These are phyloP conservation scores for Melanotus villosus DNA, from an alignment of 2,888 invertebrate genomes.

Conservation along the genomic window DNA sequence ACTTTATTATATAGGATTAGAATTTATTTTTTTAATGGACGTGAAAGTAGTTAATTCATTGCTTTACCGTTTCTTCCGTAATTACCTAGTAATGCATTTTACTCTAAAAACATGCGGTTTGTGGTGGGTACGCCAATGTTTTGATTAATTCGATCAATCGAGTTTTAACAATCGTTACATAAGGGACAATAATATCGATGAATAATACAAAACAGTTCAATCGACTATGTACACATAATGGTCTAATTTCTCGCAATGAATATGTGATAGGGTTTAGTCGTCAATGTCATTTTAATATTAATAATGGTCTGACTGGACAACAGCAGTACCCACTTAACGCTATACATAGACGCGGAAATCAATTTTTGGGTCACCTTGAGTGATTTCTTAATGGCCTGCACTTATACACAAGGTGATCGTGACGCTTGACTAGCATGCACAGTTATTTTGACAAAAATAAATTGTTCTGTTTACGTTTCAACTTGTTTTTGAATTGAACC, in stretches of 20 bases:
- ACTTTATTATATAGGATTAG: not conserved
- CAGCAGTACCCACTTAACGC: conserved; percentile 24
- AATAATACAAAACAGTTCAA: conserved; percentile 19
- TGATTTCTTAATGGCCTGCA: conserved; percentile 36
- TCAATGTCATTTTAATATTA: conserved; percentile 49
- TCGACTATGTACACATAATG: conserved; percentile 10
- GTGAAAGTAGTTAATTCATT: conserved; percentile 3
- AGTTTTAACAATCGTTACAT: not conserved
- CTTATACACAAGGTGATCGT: conserved; percentile 39
- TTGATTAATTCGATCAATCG: not conserved
- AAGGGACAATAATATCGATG: not conserved
- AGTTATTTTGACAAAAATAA: conserved; percentile 29
- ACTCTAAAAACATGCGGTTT: no score
- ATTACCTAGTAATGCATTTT: not conserved
- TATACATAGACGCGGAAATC: conserved; percentile 46
- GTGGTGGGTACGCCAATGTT: no score
- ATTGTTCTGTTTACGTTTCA: conserved; percentile 8
- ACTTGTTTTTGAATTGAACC: not conserved
- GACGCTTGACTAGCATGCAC: conserved; percentile 20
- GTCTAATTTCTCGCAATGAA: conserved; percentile 35
- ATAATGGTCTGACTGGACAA: conserved; percentile 42
- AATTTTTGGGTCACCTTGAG: conserved; percentile 51
- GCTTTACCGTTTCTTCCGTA: conserved; percentile 1
- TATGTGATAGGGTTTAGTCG: conserved; percentile 37
- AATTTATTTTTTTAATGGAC: not conserved